Evolutionary conservation across 2,113 vertebrate genomes (phyloP), one percentile per base, ranked within the genome.

Genomic region (Epinephelus fuscoguttatus): DNA sequence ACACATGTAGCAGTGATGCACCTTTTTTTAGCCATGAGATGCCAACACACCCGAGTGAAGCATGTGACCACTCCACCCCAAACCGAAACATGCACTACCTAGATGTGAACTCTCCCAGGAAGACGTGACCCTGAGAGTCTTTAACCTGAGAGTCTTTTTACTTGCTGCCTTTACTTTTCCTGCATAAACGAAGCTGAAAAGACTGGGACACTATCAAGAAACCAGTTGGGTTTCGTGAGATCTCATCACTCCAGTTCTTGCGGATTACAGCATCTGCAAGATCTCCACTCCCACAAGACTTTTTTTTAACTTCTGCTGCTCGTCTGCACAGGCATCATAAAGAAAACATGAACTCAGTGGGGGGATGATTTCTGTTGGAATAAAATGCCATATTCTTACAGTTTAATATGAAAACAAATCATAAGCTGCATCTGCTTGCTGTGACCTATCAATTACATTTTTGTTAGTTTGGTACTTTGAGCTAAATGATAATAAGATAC

Each of bases 341-440:
- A 77, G 70, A 37, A 30, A 56, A 50, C 19, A 55, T 25, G 19
- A 82, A 67, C 37, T 17, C 49, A 42, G 55, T 9, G 10, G 17
- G n/a, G n/a, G n/a, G n/a, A 13, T n/a, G 59, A 53, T 78, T 83
- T 84, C 17, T 79, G 23, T 68, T 73, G 86, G 84, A 91, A 88
- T 81, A 67, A 75, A 84, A 89, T 40, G 86, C 84, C 84, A 90
- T 89, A 84, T 76, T 90, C 68, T 75, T 64, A 62, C 72, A 77
- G 66, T 78, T 59, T 63, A 57, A 68, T 68, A 82, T n/a, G 23
- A 81, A 75, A 86, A 74, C 50, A 87, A 52, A 82, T 52, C 21
- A 75, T 23, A 23, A 81, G 57, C 82, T 84, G 74, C 49, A 75
- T 71, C 55, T 56, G 70, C 70, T 83, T 91, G 89, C 87, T 89